Conservation (phyloP, 2,797 vertebrate genomes). For the Sciurus vulgaris region DNA sequence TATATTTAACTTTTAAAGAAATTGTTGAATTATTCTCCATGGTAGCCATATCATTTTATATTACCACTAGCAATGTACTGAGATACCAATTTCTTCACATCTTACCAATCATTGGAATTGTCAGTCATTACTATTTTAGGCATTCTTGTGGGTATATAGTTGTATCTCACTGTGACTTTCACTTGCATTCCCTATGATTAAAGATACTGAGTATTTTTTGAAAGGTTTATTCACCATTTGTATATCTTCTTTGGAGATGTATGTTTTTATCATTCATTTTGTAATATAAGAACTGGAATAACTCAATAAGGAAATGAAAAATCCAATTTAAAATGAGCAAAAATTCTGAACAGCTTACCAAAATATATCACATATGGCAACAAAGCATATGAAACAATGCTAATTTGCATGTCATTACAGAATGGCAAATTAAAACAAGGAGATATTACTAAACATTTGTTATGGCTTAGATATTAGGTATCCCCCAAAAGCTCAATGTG, state of each 20-base stretch:
- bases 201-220: not conserved
- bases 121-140: not conserved
- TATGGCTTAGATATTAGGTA: too few relatives aligned
- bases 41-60: not conserved
- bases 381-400: not conserved
- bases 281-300: not conserved
- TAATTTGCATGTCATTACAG: not conserved
- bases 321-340: not conserved
- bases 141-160: not conserved
- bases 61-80: not conserved
- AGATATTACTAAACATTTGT: not conserved
- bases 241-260: not conserved
- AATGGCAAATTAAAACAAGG: not conserved
- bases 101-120: not conserved
- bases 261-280: not conserved
- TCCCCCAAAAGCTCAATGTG: too few relatives aligned
- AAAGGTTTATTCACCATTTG: not conserved
- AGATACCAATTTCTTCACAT: not conserved
- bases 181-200: not conserved
- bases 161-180: not conserved
- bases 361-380: not conserved
- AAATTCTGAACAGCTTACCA: not conserved
- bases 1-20: constrained; percentile 1
- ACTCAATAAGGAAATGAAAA: not conserved
- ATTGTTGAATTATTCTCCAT: not conserved